Base-by-base conservation (phyloP, 2,888 invertebrate genomes). In the Resseliella maxima region DNA sequence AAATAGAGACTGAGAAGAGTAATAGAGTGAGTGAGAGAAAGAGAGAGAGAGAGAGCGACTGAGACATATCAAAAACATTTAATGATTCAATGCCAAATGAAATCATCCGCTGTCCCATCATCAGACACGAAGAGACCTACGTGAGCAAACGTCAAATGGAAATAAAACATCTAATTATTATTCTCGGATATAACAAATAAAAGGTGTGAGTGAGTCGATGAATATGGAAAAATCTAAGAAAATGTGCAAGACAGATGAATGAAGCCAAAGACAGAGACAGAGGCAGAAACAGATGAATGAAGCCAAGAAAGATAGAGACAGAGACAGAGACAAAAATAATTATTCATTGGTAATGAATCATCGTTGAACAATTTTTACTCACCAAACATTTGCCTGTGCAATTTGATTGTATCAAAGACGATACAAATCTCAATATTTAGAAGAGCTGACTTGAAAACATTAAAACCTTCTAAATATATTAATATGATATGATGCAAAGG, bases 81-180 rank as follows among this genome's bases (percentile, higher is more conserved):
- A 59, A 59, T 59, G 59, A 59, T 59, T 59, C 27, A 59, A 59
- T 59, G 59, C 59, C 59, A 59, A 59, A 59, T 59, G 24, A 27
- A 59, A 59, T 59, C 24, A 59, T 24, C 24, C 27, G 59, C 27
- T 59, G 59, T 59, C 59, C 59, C 59, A 59, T 8, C 59, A 59
- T 27, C 6, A 5, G 50, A 50, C 59, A 27, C 59, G 2, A 27
- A 59, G n/a, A n/a, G n/a, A n/a, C n/a, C 27, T 24, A 3, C 27
- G 27, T 15, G 6, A 59, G 24, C 50, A 50, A 21, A 50, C 18
- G 15, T 2, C 6, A 59, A 8, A 24, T n/a, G 59, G 59, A 59
- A 59, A 59, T 59, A 24, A 59, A 59, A 59, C 59, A 50, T 50
- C 2, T 50, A 50, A 50, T 50, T 18, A 18, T 24, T 3, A 59